phyloP scores from a whole-genome alignment of 1,140 invertebrate species.

The Gryllus bimaculatus region DNA sequence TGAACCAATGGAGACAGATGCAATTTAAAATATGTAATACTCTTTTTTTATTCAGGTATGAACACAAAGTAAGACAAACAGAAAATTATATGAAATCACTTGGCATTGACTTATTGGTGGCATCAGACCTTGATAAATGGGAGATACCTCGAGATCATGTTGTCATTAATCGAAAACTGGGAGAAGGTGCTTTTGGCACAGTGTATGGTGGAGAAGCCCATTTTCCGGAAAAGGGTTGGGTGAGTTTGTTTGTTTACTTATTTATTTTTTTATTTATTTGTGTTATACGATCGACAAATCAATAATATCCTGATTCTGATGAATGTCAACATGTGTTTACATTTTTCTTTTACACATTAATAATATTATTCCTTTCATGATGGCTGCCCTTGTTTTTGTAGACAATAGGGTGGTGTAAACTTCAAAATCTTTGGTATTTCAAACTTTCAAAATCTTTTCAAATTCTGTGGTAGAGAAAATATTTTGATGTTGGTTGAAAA shows the following conservation, averaged over 20 bases:
- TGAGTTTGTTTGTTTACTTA: slow-evolving; percentile 22
- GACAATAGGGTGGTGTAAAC: too few relatives aligned
- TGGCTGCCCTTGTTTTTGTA: too few relatives aligned
- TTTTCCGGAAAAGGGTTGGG: slow-evolving; percentile 61
- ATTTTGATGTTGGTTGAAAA: too few relatives aligned
- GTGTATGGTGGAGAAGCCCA: slow-evolving; percentile 78
- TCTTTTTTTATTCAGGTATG: slow-evolving; percentile 44
- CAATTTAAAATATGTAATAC: background rate
- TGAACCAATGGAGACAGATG: too few relatives aligned
- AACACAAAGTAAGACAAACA: slow-evolving; percentile 55
- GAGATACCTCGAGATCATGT: slow-evolving; percentile 73
- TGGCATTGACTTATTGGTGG: slow-evolving; percentile 49
- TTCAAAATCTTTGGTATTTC: too few relatives aligned
- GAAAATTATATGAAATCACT: slow-evolving; percentile 63
- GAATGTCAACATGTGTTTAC: too few relatives aligned
- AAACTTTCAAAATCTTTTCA: too few relatives aligned
- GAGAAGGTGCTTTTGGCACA: slow-evolving; percentile 82
- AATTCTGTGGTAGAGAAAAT: too few relatives aligned
- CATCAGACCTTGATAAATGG: slow-evolving; percentile 65
- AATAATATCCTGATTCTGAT: too few relatives aligned
- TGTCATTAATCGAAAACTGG: slow-evolving; percentile 80
- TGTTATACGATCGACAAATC: background rate
- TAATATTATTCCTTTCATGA: too few relatives aligned
- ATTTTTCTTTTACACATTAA: too few relatives aligned
- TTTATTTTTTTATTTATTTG: background rate